Conservation (phyloP, 2,888 invertebrate species). For the Acleris cristana region DNA sequence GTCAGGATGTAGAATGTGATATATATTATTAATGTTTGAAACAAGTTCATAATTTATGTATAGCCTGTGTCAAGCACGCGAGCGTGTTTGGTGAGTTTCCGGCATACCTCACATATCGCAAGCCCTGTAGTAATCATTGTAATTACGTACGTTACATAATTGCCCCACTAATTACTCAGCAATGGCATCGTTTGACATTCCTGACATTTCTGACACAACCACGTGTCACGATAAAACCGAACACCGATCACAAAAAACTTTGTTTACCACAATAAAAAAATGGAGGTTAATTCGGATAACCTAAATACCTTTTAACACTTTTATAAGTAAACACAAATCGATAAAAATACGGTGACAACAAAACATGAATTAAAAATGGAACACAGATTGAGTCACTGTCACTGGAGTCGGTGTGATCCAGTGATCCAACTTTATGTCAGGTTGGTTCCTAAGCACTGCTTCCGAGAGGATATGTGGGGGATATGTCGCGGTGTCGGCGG, state of each 20-base stretch:
- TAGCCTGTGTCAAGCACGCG: constrained; percentile 23
- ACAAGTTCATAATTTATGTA: constrained; percentile 30
- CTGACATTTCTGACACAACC: constrained; percentile 33
- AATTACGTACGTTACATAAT: constrained; percentile 57
- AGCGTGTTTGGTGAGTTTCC: constrained; percentile 30
- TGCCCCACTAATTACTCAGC: constrained; percentile 63
- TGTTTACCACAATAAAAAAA: constrained; percentile 30
- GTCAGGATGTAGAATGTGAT: background rate
- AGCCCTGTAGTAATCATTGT: constrained; percentile 20
- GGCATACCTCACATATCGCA: constrained; percentile 21
- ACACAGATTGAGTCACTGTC: constrained; percentile 46
- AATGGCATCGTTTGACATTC: constrained; percentile 37
- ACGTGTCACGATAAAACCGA: constrained; percentile 43
- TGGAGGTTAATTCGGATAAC: constrained; percentile 14
- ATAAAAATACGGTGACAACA: constrained; percentile 30
- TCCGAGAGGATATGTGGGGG: constrained; percentile 42
- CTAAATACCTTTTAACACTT: constrained; percentile 34
- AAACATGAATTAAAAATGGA: constrained; percentile 15
- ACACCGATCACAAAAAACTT: constrained; percentile 17
- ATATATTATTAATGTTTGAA: constrained; percentile 12
- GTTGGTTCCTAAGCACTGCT: constrained; percentile 33
- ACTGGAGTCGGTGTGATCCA: constrained; percentile 28
- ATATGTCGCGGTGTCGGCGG: constrained; percentile 50
- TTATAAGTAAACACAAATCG: constrained; percentile 26
- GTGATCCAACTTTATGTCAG: constrained; percentile 26